Evolutionary conservation across 2,113 vertebrate genomes (phyloP).

Genomic region (Pseudorhombus dupliciocellatus): DNA sequence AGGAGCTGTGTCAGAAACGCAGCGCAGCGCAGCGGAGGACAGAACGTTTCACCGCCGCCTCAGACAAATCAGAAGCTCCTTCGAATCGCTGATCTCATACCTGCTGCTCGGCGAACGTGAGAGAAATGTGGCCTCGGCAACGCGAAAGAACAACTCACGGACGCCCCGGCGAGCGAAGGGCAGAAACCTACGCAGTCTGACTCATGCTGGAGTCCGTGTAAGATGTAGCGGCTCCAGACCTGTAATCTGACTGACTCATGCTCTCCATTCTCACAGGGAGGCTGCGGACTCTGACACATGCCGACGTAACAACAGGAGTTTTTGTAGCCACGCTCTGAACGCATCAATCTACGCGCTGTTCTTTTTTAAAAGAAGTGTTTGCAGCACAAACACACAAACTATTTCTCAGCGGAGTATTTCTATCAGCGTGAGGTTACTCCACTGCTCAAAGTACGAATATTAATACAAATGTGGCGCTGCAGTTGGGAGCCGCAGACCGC

Average conservation of each 20-base stretch:
- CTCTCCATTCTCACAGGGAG: constrained; percentile 2
- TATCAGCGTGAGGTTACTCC: not conserved
- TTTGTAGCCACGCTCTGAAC: too few relatives aligned
- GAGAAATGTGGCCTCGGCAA: constrained; percentile 1
- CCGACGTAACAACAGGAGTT: not conserved
- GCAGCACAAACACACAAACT: not conserved
- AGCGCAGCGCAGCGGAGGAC: too few relatives aligned
- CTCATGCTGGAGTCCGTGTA: constrained; percentile 10
- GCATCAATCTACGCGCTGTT: too few relatives aligned
- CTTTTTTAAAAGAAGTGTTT: not conserved
- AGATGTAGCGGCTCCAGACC: constrained; percentile 1
- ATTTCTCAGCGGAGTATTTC: not conserved
- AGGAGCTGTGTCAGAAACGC: too few relatives aligned
- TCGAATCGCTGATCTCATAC: not conserved
- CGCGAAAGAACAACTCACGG: constrained; percentile 19
- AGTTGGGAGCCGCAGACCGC: not conserved
- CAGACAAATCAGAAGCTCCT: not conserved
- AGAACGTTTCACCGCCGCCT: not conserved
- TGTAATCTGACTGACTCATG: constrained; percentile 28
- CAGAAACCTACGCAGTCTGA: constrained; percentile 39
- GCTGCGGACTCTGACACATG: constrained; percentile 9
- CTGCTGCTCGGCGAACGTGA: not conserved
- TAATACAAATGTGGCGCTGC: not conserved
- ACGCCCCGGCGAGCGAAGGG: constrained; percentile 12
- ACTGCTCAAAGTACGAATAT: not conserved